Evolutionary conservation across 2,113 vertebrate genomes (phyloP).

Genomic region (Poicephalus gulielmi): DNA sequence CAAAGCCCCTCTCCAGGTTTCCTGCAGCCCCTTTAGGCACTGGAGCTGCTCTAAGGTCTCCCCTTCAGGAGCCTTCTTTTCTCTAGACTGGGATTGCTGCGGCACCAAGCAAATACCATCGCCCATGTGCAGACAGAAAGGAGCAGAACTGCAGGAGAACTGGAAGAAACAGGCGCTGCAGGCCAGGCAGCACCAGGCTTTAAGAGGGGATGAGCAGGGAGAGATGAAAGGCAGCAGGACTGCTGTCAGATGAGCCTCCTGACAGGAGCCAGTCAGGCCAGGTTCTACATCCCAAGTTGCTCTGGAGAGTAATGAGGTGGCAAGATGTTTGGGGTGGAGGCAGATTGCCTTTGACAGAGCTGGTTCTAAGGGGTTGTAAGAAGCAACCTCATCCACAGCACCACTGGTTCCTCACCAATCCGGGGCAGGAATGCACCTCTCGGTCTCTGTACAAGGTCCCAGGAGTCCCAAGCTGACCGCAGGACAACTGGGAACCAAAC

Average conservation of each 20-base stretch:
- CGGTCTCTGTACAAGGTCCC: neutral
- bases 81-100: neutral
- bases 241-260: neutral
- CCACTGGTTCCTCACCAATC: neutral
- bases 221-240: neutral
- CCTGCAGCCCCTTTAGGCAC: neutral
- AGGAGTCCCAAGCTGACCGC: neutral
- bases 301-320: neutral
- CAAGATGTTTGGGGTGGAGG: neutral
- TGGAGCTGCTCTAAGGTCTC: neutral
- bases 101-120: no score
- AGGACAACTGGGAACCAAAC: neutral
- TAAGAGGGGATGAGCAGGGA: neutral
- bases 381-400: neutral
- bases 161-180: neutral
- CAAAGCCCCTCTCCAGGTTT: neutral
- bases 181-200: rapidly evolving
- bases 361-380: neutral
- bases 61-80: neutral
- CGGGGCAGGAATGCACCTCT: rapidly evolving
- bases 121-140: neutral
- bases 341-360: neutral
- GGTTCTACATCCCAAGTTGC: neutral
- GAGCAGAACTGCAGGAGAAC: neutral
- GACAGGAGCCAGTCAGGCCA: neutral